Evolutionary conservation across 2,797 vertebrate species (phyloP).

Genomic region (Gymnoscopelus braueri): DNA sequence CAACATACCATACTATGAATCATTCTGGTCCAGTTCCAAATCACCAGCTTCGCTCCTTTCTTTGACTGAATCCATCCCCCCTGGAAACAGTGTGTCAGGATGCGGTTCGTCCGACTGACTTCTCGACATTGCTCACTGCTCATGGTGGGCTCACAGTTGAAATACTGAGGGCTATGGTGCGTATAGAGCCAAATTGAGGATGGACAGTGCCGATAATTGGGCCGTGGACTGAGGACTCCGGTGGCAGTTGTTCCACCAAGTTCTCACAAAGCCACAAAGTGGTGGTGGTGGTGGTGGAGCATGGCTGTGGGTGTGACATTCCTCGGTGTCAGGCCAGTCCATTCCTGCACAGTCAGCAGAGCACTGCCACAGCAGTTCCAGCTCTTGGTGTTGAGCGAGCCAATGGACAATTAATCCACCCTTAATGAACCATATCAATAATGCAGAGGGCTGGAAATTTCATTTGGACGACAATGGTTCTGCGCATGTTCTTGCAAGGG

Average conservation of each 20-base stretch:
- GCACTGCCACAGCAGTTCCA: slow-evolving; percentile 36
- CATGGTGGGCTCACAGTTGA: slow-evolving; percentile 9
- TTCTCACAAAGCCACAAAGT: slow-evolving; percentile 21
- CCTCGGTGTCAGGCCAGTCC: slow-evolving; percentile 51
- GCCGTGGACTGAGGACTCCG: slow-evolving; percentile 31
- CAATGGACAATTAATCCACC: slow-evolving; percentile 61
- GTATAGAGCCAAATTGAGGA: slow-evolving; percentile 19
- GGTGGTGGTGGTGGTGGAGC: slow-evolving; percentile 12
- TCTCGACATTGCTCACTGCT: slow-evolving; percentile 11
- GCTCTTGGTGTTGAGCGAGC: slow-evolving; percentile 47
- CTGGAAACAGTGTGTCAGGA: slow-evolving; percentile 27
- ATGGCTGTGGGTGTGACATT: slow-evolving; percentile 48
- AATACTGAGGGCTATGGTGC: slow-evolving; percentile 19
- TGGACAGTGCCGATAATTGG: slow-evolving; percentile 11
- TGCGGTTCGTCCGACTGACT: slow-evolving; percentile 12
- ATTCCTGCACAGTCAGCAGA: slow-evolving; percentile 62
- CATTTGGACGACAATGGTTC: slow-evolving; percentile 41
- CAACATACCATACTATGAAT: neutral
- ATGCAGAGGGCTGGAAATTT: slow-evolving; percentile 42
- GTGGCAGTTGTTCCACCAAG: slow-evolving; percentile 1
- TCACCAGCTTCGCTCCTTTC: neutral
- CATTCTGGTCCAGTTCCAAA: slow-evolving; percentile 6
- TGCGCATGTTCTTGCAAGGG: neutral
- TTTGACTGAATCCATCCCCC: slow-evolving; percentile 29
- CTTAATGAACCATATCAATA: slow-evolving; percentile 68